phyloP scores from a whole-genome alignment of 2,888 invertebrate genomes.

The Erebia ligea region DNA sequence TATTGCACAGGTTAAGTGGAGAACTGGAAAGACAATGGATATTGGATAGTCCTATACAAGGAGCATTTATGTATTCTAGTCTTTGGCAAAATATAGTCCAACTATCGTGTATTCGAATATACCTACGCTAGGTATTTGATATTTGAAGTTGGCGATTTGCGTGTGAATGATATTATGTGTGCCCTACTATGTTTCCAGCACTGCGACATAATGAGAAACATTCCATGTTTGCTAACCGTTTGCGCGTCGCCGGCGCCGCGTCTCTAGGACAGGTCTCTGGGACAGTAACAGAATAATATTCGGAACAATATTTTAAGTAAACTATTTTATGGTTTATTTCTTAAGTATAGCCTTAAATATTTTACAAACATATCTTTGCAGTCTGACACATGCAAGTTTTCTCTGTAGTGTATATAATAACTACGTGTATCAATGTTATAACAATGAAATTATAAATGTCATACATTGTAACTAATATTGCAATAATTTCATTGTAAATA shows the following conservation, averaged over 20 bases:
- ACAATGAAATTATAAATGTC: slow-evolving; percentile 77
- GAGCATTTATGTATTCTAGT: too few relatives aligned
- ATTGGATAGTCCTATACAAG: too few relatives aligned
- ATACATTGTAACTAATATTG: slow-evolving; percentile 66
- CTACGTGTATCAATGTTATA: slow-evolving; percentile 76
- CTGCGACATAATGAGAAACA: slow-evolving; percentile 67
- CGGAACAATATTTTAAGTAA: slow-evolving; percentile 74
- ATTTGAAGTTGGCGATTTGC: slow-evolving; percentile 13
- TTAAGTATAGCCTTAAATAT: slow-evolving; percentile 74
- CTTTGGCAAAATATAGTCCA: too few relatives aligned
- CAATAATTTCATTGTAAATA: slow-evolving; percentile 82
- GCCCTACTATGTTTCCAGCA: slow-evolving; percentile 47
- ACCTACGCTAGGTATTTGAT: neutral
- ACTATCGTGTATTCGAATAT: neutral
- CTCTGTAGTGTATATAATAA: slow-evolving; percentile 79
- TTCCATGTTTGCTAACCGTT: slow-evolving; percentile 72
- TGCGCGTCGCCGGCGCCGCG: slow-evolving; percentile 44
- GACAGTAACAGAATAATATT: slow-evolving; percentile 62
- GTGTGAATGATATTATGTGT: neutral
- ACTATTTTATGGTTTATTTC: slow-evolving; percentile 70
- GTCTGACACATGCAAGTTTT: slow-evolving; percentile 81
- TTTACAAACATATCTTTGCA: slow-evolving; percentile 78
- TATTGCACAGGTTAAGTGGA: neutral
- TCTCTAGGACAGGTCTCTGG: slow-evolving; percentile 43
- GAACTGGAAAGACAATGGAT: too few relatives aligned